Evolutionary conservation across 2,888 invertebrate species (phyloP), one percentile per base, ranked within the genome.

Genomic region (Gari tellinella): DNA sequence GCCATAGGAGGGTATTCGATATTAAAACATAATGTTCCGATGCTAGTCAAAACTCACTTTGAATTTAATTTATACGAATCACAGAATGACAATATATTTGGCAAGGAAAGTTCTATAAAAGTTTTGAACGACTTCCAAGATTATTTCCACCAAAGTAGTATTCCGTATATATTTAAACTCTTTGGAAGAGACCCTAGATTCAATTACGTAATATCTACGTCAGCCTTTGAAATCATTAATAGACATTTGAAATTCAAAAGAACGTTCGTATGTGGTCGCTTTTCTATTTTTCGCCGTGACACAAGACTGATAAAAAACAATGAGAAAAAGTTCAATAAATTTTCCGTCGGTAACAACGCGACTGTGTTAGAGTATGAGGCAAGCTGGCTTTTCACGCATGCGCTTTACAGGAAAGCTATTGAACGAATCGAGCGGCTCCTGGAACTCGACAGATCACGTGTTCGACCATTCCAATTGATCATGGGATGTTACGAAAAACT

Each of bases 21-120:
- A 19, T 64, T 89, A 15, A 77, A 81, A 52, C 77, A 81, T 5
- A 77, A 88, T 38, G 83, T 89, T 0, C 86, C 87, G 1, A 10
- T 88, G 7, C 17, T 86, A n/a, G 65, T 81, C 0, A 72, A 84
- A 12, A 70, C 85, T 15, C 83, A 86, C n/a, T 62, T 76, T 21
- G 88, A 88, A 57, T 86, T 72, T 45, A 67, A 70, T 21, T 58
- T 79, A 17, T 83, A 80, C 49, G 49, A 66, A 38, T n/a, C 31
- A 12, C 46, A 25, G 21, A 17, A 31, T 4, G 26, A 52, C 25
- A 62, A 69, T 15, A 63, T 48, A 21, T 45, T 58, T 26, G 41
- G 55, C 8, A 40, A 52, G 15, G 51, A 55, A 17, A 58, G 56
- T 17, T 23, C 57, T 25, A 45, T 82, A 8, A 46, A 73, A 19